These are phyloP conservation scores for Anarhynchus alexandrinus DNA, from an alignment of 2,113 vertebrate species.

Conservation along the genomic window DNA sequence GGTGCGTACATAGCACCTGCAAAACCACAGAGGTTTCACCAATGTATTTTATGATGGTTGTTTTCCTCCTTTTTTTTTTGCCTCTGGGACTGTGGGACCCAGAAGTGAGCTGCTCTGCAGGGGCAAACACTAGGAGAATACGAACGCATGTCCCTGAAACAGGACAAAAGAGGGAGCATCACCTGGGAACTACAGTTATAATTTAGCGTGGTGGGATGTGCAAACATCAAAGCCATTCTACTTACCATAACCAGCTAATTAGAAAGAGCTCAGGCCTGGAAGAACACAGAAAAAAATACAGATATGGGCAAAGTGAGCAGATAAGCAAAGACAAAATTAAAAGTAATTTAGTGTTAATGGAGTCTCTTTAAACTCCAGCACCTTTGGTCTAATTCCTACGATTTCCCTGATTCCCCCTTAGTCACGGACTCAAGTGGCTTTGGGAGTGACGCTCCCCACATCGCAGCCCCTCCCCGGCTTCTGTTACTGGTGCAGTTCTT, in stretches of 20 bases:
- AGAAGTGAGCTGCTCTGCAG: not conserved
- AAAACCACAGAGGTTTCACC: not conserved
- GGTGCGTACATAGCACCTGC: not conserved
- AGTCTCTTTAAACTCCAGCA: not conserved
- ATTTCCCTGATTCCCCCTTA: not conserved
- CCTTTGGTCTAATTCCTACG: not conserved
- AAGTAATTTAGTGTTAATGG: not conserved
- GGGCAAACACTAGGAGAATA: not conserved
- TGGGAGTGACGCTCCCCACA: not conserved
- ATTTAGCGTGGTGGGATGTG: not conserved
- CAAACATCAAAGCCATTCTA: not conserved
- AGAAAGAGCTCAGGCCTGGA: not conserved
- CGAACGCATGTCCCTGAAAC: not conserved
- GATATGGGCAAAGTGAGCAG: not conserved
- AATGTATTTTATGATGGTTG: not conserved
- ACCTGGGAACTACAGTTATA: not conserved
- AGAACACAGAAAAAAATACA: not conserved
- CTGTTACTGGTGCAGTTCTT: not conserved
- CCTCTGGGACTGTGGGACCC: accelerated
- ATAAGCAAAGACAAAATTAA: not conserved
- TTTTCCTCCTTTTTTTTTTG: not conserved
- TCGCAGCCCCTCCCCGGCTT: not conserved
- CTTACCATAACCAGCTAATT: not conserved
- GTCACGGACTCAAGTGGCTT: not conserved
- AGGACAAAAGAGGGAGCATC: not conserved